Percentiles rank a stretch among this genome's conserved stretches.
phyloP scores from a whole-genome alignment of 2,888 invertebrate species.

The Ormyrus nitidulus region DNA sequence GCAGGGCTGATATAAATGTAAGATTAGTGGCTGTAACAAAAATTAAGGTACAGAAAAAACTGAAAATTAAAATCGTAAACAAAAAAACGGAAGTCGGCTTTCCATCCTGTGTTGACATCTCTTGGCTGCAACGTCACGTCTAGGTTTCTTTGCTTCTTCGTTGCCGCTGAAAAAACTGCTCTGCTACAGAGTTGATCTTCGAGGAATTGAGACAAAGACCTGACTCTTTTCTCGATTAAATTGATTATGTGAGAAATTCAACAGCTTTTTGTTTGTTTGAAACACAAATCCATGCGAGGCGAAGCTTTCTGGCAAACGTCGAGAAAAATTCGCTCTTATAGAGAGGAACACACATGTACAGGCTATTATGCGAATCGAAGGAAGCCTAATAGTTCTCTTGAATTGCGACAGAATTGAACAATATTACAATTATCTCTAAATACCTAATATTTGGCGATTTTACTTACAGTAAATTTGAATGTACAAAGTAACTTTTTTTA shows the following conservation, averaged over 20 bases:
- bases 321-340: constrained; percentile 59
- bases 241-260: constrained; percentile 7
- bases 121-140: neutral
- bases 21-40: constrained; percentile 57
- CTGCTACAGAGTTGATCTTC: constrained; percentile 20
- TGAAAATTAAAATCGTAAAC: constrained; percentile 14
- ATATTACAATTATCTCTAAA: neutral
- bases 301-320: constrained; percentile 75
- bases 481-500: no score
- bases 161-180: constrained; percentile 14
- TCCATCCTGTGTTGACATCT: neutral
- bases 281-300: constrained; percentile 75
- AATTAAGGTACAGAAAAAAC: constrained; percentile 30
- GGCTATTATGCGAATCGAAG: constrained; percentile 31
- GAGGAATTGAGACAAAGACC: constrained; percentile 10
- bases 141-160: neutral
- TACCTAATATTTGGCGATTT: no score
- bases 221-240: neutral
- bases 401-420: constrained; percentile 18
- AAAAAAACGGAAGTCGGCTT: constrained; percentile 11
- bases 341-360: constrained; percentile 40
- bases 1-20: constrained; percentile 66
- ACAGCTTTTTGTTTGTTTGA: constrained; percentile 55
- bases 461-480: no score
- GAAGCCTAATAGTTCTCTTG: constrained; percentile 16